phyloP scores from a whole-genome alignment of 2,888 invertebrate species.

The Lithodes maja region DNA sequence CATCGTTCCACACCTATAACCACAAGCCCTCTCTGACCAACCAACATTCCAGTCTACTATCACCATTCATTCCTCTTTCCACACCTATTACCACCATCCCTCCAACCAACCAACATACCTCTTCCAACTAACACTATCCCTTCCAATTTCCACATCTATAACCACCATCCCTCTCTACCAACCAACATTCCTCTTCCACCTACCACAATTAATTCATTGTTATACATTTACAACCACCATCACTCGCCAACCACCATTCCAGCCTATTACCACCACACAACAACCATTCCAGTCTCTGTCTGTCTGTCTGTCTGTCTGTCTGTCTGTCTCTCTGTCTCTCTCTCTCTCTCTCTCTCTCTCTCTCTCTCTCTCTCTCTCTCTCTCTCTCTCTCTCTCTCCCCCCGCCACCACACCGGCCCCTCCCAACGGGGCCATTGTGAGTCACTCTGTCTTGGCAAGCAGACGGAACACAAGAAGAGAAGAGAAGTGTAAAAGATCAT shows the following conservation, averaged over 20 bases:
- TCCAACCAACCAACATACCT: background rate
- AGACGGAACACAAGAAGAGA: no score
- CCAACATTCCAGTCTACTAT: background rate
- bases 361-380: slow-evolving; percentile 3
- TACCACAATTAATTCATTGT: background rate
- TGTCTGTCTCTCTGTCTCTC: slow-evolving; percentile 1
- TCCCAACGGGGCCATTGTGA: background rate
- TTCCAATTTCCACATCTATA: background rate
- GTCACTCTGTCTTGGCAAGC: background rate
- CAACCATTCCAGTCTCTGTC: background rate
- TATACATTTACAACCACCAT: background rate
- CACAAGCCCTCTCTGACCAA: background rate
- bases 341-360: slow-evolving; percentile 14
- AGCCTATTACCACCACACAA: background rate
- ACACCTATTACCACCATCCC: background rate
- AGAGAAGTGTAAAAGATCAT: no score
- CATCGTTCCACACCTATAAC: background rate
- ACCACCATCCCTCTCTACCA: background rate
- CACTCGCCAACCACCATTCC: background rate
- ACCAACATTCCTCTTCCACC: background rate
- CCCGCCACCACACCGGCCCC: background rate
- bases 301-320: background rate
- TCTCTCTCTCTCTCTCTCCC: background rate
- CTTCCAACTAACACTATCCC: background rate
- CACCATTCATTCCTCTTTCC: background rate